Conservation (phyloP, 2,113 vertebrate species). For the Pollimyrus isidori region DNA sequence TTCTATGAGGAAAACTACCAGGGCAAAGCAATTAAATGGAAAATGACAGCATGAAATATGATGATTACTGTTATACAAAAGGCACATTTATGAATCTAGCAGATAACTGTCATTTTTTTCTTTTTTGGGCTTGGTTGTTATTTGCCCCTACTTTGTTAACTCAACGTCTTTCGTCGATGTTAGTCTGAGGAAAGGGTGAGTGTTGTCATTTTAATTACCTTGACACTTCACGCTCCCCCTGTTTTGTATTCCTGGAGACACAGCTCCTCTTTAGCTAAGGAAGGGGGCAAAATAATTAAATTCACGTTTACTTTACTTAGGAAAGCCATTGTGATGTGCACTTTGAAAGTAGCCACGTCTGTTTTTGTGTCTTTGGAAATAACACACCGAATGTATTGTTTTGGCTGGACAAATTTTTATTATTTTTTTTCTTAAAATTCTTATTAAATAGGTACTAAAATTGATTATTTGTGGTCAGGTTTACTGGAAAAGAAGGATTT, state of each 20-base stretch:
- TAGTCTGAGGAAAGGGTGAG: conserved; percentile 67
- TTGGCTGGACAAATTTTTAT: background rate
- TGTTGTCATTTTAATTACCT: conserved; percentile 67
- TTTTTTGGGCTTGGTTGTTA: conserved; percentile 48
- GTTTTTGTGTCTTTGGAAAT: background rate
- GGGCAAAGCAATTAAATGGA: conserved; percentile 56
- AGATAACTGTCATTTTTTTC: conserved; percentile 81
- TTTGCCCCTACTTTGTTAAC: conserved; percentile 75
- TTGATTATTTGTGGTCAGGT: background rate
- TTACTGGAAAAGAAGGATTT: background rate
- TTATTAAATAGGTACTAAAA: background rate
- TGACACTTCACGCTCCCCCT: conserved; percentile 60
- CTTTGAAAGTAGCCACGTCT: background rate
- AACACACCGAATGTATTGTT: background rate
- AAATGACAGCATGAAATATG: conserved; percentile 71
- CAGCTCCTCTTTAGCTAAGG: conserved; percentile 34
- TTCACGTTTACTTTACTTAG: conserved; percentile 6
- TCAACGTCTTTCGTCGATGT: conserved; percentile 68
- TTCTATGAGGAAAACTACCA: conserved; percentile 45
- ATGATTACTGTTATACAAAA: conserved; percentile 84
- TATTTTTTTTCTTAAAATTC: background rate
- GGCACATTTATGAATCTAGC: conserved; percentile 87
- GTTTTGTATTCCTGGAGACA: conserved; percentile 61
- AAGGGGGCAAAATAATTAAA: conserved; percentile 13
- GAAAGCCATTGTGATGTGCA: background rate